phyloP scores from a whole-genome alignment of 30 jellyfish, hydroid and myxozoan species.

The Hydra vulgaris region DNA sequence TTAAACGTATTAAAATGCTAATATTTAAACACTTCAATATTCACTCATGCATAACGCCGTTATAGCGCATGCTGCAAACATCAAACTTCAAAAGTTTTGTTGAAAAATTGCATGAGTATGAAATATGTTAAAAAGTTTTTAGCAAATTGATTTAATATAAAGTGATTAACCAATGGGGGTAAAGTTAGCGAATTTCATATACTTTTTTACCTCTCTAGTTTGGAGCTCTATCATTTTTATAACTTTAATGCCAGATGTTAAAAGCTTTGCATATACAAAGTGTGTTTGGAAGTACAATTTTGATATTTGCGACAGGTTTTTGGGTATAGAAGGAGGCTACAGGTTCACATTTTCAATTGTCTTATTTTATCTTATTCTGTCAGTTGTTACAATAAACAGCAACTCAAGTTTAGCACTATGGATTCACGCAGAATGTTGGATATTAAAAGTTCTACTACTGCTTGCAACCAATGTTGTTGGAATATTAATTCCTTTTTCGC shows the following conservation, averaged over 20 bases:
- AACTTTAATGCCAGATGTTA: constrained; percentile 50
- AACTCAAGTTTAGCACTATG: constrained; percentile 23
- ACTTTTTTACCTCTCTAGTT: constrained; percentile 1
- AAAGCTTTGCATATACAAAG: constrained; percentile 14
- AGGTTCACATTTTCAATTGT: constrained; percentile 45
- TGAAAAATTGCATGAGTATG: too few species aligned
- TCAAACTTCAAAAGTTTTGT: too few species aligned
- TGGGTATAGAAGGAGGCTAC: constrained; percentile 83
- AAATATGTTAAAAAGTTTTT: too few species aligned
- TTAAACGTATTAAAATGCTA: too few species aligned
- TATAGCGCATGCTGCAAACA: not conserved
- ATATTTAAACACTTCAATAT: too few species aligned
- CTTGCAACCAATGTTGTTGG: constrained; percentile 34
- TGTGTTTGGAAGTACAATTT: constrained; percentile 46
- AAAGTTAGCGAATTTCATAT: constrained; percentile 7
- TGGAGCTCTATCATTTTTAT: constrained; percentile 44
- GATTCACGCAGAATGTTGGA: constrained; percentile 62
- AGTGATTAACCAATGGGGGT: not conserved
- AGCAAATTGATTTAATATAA: too few species aligned
- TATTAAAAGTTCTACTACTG: constrained; percentile 41
- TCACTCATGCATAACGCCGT: not conserved
- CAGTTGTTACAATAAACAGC: constrained; percentile 32
- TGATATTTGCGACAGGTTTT: constrained; percentile 33
- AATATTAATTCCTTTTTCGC: constrained; percentile 49
- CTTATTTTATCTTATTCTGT: constrained; percentile 33